Evolutionary conservation across 2,113 vertebrate genomes (phyloP).

Genomic region (Chaetodon auriga): DNA sequence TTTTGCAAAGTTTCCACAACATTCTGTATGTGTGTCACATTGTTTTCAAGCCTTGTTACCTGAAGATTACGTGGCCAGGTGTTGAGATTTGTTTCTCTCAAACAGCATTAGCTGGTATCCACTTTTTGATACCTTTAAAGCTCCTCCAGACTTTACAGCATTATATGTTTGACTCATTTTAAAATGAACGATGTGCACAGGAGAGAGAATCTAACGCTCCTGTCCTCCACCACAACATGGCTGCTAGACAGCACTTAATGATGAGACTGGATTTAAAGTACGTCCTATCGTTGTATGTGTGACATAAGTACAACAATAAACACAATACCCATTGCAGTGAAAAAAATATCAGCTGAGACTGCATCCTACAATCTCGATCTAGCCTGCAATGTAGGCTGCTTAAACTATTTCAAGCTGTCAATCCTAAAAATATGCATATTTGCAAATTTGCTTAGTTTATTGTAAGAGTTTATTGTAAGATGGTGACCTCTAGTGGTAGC

Average conservation of each 20-base stretch:
- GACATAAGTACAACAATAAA: no score
- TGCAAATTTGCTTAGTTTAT: neutral
- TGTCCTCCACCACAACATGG: neutral
- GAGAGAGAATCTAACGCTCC: neutral
- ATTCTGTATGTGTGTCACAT: neutral
- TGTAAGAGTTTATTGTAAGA: no score
- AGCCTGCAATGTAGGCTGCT: neutral
- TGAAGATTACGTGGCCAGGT: neutral
- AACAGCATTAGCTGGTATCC: neutral
- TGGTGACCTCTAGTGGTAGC: no score
- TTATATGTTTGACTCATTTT: neutral
- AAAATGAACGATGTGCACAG: neutral
- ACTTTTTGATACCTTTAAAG: neutral
- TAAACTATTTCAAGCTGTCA: neutral
- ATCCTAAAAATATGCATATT: neutral
- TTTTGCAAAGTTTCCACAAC: constrained; percentile 6
- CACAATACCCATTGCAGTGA: neutral
- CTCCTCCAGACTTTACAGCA: neutral
- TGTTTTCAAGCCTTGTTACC: neutral
- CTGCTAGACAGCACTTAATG: neutral
- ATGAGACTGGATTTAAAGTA: no score
- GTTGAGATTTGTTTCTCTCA: neutral
- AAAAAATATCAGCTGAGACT: neutral
- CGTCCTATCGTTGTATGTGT: no score
- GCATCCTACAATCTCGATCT: no score